Conservation (phyloP, 2,113 vertebrate genomes). For the Osmerus mordax region DNA sequence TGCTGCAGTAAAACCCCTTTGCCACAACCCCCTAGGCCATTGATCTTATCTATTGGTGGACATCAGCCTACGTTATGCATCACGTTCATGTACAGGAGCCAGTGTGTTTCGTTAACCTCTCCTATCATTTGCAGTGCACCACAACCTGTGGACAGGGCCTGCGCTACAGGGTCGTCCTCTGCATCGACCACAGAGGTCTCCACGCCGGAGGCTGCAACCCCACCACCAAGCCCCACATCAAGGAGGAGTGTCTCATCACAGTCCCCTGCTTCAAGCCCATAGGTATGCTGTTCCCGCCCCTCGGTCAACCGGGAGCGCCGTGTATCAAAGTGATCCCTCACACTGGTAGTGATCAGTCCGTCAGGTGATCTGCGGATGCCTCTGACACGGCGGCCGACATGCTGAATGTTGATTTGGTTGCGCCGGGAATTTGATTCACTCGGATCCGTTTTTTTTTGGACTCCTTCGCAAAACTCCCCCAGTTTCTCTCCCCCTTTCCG, state of each 20-base stretch:
- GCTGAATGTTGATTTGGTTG: no score
- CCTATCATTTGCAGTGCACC: conserved; percentile 78
- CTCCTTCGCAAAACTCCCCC: neutral
- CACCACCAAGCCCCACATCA: conserved; percentile 94
- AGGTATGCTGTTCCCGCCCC: conserved; percentile 57
- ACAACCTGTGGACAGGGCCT: conserved; percentile 95
- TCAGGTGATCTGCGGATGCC: no score
- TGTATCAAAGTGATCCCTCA: no score
- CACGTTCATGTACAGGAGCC: no score
- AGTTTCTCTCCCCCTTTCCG: neutral
- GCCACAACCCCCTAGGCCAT: no score
- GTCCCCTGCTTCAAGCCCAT: conserved; percentile 92
- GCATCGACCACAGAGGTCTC: conserved; percentile 90
- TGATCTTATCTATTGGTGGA: no score
- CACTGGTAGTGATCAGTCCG: no score
- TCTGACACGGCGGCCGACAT: no score
- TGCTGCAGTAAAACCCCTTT: no score
- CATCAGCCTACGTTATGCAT: no score
- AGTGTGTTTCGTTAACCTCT: neutral
- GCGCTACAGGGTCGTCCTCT: conserved; percentile 92
- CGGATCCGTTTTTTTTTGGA: neutral
- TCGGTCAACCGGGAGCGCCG: no score
- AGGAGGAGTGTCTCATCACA: conserved; percentile 90
- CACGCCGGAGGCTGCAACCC: conserved; percentile 91
- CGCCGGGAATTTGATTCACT: no score